These are phyloP conservation scores for Xiphydria camelus DNA, from an alignment of 2,888 invertebrate species.

Conservation along the genomic window DNA sequence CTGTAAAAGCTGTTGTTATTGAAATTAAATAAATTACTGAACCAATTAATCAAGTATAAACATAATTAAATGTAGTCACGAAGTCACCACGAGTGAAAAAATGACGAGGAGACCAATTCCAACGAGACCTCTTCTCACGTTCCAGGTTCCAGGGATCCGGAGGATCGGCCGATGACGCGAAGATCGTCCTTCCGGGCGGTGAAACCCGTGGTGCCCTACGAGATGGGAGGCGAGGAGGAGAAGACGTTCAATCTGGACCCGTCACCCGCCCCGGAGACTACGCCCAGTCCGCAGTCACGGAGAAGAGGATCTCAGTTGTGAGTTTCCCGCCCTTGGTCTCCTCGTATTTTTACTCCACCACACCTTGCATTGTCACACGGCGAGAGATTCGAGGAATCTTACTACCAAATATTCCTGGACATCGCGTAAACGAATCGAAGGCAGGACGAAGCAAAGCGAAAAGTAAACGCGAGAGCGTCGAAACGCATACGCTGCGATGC, in stretches of 20 bases:
- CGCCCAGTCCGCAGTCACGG: slow-evolving; percentile 70
- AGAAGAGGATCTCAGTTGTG: slow-evolving; percentile 84
- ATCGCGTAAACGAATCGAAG: too few relatives aligned
- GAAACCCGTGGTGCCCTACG: slow-evolving; percentile 49
- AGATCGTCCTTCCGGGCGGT: slow-evolving; percentile 56
- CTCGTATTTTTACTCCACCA: too few relatives aligned
- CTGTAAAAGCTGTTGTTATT: slow-evolving; percentile 77
- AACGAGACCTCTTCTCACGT: too few relatives aligned
- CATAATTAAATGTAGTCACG: slow-evolving; percentile 70
- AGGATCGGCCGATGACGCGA: slow-evolving; percentile 40
- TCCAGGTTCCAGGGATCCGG: slow-evolving; percentile 44
- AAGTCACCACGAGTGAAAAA: too few relatives aligned
- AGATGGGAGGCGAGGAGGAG: slow-evolving; percentile 47
- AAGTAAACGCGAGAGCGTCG: too few relatives aligned
- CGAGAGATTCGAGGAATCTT: too few relatives aligned
- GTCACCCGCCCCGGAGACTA: slow-evolving; percentile 48
- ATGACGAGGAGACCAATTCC: too few relatives aligned
- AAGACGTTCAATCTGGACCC: slow-evolving; percentile 49
- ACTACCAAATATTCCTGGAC: too few relatives aligned
- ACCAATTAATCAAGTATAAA: slow-evolving; percentile 68
- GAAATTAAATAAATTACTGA: slow-evolving; percentile 68
- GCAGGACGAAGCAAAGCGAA: too few relatives aligned
- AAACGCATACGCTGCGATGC: too few relatives aligned
- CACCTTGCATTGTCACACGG: too few relatives aligned
- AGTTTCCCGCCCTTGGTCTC: too few relatives aligned